These are phyloP conservation scores for Rhombomys opimus DNA, from an alignment of 2,113 vertebrate genomes.

Conservation along the genomic window DNA sequence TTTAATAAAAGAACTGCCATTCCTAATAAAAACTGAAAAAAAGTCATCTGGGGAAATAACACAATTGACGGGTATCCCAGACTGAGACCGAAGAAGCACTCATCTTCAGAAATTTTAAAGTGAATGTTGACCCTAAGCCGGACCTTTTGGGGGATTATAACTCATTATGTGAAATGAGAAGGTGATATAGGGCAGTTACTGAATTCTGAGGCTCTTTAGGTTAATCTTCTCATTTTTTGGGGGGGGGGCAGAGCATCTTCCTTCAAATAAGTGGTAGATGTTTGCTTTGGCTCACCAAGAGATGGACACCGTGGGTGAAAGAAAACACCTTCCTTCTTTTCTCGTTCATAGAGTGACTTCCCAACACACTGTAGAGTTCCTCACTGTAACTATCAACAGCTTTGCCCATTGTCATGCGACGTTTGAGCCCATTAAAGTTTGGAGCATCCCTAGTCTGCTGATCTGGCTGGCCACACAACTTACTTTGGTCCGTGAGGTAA, in stretches of 20 bases:
- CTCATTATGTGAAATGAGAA: neutral
- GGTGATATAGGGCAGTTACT: neutral
- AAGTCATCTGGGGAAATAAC: constrained; percentile 85
- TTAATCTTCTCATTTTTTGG: neutral
- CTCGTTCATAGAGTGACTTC: neutral
- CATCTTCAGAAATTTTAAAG: constrained; percentile 78
- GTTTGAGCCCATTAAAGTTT: neutral
- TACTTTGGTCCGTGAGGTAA: neutral
- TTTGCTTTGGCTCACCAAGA: neutral
- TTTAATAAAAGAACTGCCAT: constrained; percentile 89
- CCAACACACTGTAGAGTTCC: fast-evolving
- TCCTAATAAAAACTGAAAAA: constrained; percentile 87
- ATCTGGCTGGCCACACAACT: neutral
- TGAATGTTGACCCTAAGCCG: constrained; percentile 73
- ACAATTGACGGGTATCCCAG: constrained; percentile 77
- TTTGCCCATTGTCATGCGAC: neutral
- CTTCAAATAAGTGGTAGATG: neutral
- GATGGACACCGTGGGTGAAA: neutral
- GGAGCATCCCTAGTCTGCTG: neutral
- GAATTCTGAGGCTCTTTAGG: neutral
- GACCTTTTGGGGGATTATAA: constrained; percentile 42
- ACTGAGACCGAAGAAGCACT: constrained; percentile 73
- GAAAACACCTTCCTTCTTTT: neutral
- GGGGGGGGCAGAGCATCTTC: neutral
- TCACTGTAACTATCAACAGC: neutral